Evolutionary conservation across 2,797 vertebrate genomes (phyloP).

Genomic region (Sebastes itinus): DNA sequence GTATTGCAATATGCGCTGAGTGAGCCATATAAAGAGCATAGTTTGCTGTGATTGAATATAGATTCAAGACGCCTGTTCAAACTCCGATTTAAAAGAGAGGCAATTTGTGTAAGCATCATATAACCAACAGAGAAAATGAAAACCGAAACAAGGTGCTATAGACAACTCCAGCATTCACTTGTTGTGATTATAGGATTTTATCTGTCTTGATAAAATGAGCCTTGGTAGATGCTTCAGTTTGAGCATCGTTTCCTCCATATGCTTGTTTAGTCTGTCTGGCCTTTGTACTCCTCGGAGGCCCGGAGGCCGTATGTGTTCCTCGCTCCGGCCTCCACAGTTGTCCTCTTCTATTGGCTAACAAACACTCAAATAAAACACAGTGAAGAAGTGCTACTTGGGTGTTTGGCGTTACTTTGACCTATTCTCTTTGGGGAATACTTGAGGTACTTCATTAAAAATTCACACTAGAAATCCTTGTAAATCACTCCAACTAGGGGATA

Average conservation of each 20-base stretch:
- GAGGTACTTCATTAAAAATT: conserved; percentile 4
- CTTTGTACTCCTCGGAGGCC: background rate
- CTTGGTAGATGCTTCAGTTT: conserved; percentile 13
- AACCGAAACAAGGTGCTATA: background rate
- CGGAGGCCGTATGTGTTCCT: conserved; percentile 22
- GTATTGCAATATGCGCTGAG: background rate
- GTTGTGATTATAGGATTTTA: background rate
- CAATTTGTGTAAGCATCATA: conserved; percentile 3
- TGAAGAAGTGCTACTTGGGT: background rate
- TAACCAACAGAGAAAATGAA: conserved; percentile 2
- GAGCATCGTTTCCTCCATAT: conserved; percentile 14
- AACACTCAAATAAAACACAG: conserved; percentile 5
- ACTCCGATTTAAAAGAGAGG: background rate
- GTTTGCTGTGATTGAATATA: conserved; percentile 13
- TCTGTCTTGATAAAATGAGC: too few species aligned
- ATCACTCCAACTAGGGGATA: background rate
- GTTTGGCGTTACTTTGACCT: conserved; percentile 5
- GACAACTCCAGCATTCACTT: background rate
- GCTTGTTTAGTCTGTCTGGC: conserved; percentile 6
- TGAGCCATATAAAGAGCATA: background rate
- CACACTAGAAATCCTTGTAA: background rate
- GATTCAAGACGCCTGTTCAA: background rate
- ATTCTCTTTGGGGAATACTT: background rate
- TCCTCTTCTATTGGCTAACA: background rate
- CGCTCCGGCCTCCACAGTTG: conserved; percentile 11